A percentile compares a stretch with the other conserved stretches of the same genome.
phyloP scores from a whole-genome alignment of 2,888 invertebrate genomes.

The Clostera curtula region DNA sequence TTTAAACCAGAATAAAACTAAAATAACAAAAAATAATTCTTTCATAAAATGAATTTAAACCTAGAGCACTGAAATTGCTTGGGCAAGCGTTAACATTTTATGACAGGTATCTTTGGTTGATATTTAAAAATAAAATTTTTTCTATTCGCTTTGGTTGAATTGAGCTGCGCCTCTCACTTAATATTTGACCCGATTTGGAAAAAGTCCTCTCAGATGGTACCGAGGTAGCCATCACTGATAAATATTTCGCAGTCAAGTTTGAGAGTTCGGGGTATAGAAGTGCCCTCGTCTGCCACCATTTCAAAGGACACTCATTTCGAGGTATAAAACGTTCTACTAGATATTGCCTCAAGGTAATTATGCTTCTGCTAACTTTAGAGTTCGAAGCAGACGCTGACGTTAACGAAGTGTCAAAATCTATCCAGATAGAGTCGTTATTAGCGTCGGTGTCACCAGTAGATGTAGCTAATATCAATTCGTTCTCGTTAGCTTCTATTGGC shows the following conservation, averaged over 20 bases:
- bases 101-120: conserved; percentile 14
- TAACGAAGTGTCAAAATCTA: conserved; percentile 15
- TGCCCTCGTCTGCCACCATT: conserved; percentile 18
- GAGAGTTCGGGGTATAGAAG: conserved; percentile 21
- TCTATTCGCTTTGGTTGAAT: conserved; percentile 18
- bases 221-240: conserved; percentile 17
- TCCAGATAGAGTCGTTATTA: conserved; percentile 12
- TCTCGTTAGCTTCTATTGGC: conserved; percentile 7
- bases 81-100: conserved; percentile 7
- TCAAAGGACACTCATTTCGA: conserved; percentile 22
- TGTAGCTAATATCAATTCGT: conserved; percentile 12
- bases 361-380: conserved; percentile 18
- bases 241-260: conserved; percentile 13
- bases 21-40: background rate
- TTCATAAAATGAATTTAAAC: background rate
- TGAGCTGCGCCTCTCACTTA: conserved; percentile 21
- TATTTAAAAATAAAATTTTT: conserved; percentile 25
- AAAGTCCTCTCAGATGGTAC: conserved; percentile 18
- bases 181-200: conserved; percentile 23
- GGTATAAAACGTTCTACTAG: conserved; percentile 17
- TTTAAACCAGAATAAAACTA: background rate
- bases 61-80: conserved; percentile 3
- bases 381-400: conserved; percentile 11
- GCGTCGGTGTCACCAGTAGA: conserved; percentile 12
- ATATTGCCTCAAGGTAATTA: conserved; percentile 20